Evolutionary conservation across 1,140 invertebrate genomes (phyloP).

Genomic region (Ceratosolen solmsi): DNA sequence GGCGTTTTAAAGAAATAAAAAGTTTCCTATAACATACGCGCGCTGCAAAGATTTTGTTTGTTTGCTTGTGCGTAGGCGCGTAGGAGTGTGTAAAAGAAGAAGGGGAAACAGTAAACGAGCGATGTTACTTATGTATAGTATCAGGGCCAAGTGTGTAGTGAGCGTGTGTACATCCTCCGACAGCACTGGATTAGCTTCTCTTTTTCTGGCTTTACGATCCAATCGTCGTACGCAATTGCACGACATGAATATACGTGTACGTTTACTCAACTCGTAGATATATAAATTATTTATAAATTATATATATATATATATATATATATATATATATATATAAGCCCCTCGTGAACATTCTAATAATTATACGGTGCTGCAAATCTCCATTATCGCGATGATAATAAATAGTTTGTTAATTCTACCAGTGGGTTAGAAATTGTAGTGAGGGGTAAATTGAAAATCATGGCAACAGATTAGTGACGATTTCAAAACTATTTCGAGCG

Average conservation of each 20-base stretch:
- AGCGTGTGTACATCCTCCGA: constrained; percentile 5
- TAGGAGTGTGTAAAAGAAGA: not conserved
- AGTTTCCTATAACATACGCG: constrained; percentile 2
- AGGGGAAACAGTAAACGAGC: not conserved
- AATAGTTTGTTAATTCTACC: not conserved
- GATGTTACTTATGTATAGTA: not conserved
- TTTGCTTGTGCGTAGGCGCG: not conserved
- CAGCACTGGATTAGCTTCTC: constrained; percentile 30
- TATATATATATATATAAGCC: not conserved
- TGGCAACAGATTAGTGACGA: not conserved
- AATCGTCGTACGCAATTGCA: not conserved
- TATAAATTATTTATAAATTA: too few species aligned
- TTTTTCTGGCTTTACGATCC: not conserved
- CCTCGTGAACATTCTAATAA: not conserved
- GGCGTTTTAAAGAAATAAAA: constrained; percentile 18
- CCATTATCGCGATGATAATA: not conserved
- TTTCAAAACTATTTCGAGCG: not conserved
- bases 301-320: not conserved
- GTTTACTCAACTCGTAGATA: not conserved
- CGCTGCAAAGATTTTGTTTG: too few species aligned
- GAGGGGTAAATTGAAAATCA: not conserved
- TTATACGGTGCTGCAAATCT: not conserved
- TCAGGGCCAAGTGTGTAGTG: not conserved
- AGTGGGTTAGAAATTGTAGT: not conserved
- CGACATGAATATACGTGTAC: not conserved